Conservation (phyloP, 2,113 vertebrate genomes). For the Ictalurus punctatus region DNA sequence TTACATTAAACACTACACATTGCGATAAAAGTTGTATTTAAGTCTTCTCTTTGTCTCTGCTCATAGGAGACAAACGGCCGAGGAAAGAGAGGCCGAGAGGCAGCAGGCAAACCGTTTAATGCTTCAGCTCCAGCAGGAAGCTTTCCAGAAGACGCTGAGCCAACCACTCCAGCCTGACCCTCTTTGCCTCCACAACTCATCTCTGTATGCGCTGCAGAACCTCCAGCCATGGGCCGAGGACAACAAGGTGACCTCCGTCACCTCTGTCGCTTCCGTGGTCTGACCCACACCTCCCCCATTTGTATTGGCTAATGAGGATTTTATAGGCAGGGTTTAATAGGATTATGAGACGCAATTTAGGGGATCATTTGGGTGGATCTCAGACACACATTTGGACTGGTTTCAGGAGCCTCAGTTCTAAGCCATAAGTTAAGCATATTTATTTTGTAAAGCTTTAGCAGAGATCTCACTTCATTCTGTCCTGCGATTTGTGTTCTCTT, state of each 20-base stretch:
- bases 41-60: constrained; percentile 9
- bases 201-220: constrained; percentile 95
- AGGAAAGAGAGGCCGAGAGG: constrained; percentile 93
- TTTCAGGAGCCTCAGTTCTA: constrained; percentile 36
- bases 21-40: background rate
- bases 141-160: constrained; percentile 90
- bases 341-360: constrained; percentile 40
- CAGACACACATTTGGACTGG: constrained; percentile 45
- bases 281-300: constrained; percentile 66
- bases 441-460: constrained; percentile 40
- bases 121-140: constrained; percentile 96
- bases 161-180: constrained; percentile 91
- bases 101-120: constrained; percentile 95
- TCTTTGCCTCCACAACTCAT: constrained; percentile 97
- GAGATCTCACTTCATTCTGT: constrained; percentile 27
- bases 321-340: constrained; percentile 50
- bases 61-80: constrained; percentile 91
- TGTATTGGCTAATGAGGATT: constrained; percentile 51
- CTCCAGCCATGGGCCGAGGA: constrained; percentile 98
- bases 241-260: constrained; percentile 93
- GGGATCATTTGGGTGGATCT: constrained; percentile 46
- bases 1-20: background rate
- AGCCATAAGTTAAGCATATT: constrained; percentile 41
- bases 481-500: constrained; percentile 22
- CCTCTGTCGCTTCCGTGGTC: constrained; percentile 87